A percentile compares a stretch with the other conserved stretches of the same genome.
These are phyloP conservation scores for Ammodytes dubius DNA, from an alignment of 2,113 vertebrate genomes.

Conservation along the genomic window DNA sequence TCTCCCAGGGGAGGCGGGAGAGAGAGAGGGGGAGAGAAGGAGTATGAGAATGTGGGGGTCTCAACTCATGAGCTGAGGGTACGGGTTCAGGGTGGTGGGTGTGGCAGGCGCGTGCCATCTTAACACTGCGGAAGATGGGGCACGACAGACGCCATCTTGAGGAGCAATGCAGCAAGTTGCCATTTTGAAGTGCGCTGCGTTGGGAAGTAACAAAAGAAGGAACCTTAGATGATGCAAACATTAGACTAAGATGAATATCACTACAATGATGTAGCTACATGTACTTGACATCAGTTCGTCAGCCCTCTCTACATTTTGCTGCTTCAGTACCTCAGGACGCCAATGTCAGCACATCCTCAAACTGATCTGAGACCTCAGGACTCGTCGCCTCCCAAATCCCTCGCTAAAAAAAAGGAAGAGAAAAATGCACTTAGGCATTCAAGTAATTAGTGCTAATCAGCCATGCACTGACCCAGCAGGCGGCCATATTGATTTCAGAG, in stretches of 20 bases:
- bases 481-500: conserved; percentile 67
- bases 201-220: neutral
- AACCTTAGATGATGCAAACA: neutral
- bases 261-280: neutral
- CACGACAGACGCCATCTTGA: conserved; percentile 53
- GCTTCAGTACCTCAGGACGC: neutral
- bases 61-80: conserved; percentile 23
- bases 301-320: neutral
- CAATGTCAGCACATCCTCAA: conserved; percentile 36
- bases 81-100: neutral
- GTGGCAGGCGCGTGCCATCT: conserved; percentile 12
- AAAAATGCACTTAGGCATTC: conserved; percentile 56
- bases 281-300: neutral
- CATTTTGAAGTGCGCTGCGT: conserved; percentile 46
- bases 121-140: neutral
- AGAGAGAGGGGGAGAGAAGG: neutral
- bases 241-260: neutral
- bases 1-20: conserved; percentile 1
- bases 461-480: conserved; percentile 51
- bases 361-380: neutral
- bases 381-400: conserved; percentile 6
- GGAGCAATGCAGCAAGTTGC: neutral
- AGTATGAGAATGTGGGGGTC: conserved; percentile 38
- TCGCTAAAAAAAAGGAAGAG: conserved; percentile 32
- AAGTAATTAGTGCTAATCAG: conserved; percentile 68